phyloP scores from a whole-genome alignment of 2,797 vertebrate species.

The Characodon lateralis region DNA sequence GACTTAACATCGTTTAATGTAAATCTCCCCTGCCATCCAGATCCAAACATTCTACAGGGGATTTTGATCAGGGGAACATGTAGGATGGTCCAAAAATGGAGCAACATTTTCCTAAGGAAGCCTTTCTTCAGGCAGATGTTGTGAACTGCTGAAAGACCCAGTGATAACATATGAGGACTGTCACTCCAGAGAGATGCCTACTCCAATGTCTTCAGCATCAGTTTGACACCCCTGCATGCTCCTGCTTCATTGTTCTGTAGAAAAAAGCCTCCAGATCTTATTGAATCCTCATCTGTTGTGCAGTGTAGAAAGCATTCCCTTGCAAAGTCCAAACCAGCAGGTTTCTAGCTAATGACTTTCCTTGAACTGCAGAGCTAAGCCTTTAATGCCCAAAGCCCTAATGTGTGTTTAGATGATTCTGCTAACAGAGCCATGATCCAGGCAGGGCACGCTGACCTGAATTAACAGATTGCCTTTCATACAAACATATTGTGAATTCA shows the following conservation, averaged over 20 bases:
- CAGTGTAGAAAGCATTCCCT: background rate
- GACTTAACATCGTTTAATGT: background rate
- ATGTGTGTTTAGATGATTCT: constrained; percentile 40
- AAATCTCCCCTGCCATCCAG: background rate
- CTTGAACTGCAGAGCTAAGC: constrained; percentile 33
- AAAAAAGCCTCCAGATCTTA: background rate
- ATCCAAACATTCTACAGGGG: background rate
- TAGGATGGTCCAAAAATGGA: too few relatives aligned
- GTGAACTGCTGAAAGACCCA: background rate
- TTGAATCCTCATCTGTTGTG: background rate
- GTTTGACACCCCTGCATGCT: background rate
- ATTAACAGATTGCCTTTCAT: constrained; percentile 6
- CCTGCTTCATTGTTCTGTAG: too few relatives aligned
- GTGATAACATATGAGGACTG: background rate
- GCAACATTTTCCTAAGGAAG: background rate
- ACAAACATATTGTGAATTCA: constrained; percentile 8
- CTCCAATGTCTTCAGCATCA: background rate
- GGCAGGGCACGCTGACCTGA: constrained; percentile 13
- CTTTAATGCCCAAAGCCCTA: constrained; percentile 27
- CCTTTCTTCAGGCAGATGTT: background rate
- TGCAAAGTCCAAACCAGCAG: background rate
- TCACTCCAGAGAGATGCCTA: background rate
- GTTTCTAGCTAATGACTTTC: constrained; percentile 1
- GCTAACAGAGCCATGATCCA: constrained; percentile 10
- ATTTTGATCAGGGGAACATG: background rate